Percentiles rank a stretch among this genome's conserved stretches.
Conservation (phyloP, 2,113 vertebrate species). For the Anhinga rufa region DNA sequence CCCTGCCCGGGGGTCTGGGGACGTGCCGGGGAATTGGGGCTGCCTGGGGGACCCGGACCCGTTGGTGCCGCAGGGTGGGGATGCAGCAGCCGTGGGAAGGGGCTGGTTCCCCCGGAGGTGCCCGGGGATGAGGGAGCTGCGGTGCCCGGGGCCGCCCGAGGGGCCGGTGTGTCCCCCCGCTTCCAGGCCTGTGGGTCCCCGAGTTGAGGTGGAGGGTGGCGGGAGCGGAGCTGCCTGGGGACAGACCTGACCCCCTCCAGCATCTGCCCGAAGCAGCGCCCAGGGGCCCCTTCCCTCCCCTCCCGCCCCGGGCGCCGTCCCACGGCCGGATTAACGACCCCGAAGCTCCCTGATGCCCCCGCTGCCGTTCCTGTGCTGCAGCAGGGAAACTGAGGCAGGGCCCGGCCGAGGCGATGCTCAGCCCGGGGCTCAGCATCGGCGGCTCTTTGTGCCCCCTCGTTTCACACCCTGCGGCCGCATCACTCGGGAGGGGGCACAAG, state of each 20-base stretch:
- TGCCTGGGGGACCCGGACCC: fast-evolving
- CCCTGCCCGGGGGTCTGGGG: neutral
- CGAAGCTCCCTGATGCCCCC: neutral
- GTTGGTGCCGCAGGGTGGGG: fast-evolving
- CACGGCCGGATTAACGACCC: fast-evolving
- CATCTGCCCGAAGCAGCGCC: fast-evolving
- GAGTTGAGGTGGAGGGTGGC: neutral
- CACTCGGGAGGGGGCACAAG: fast-evolving
- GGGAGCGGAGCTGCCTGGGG: neutral
- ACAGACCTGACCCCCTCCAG: neutral
- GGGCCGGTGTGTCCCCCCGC: neutral
- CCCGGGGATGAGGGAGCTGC: neutral
- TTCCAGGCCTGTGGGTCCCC: neutral
- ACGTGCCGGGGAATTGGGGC: fast-evolving
- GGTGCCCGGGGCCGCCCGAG: neutral
- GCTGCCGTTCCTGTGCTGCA: neutral
- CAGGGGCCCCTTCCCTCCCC: neutral
- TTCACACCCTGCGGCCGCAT: neutral
- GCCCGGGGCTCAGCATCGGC: fast-evolving
- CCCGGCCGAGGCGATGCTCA: neutral
- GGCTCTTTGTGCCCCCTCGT: neutral
- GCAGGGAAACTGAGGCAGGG: neutral
- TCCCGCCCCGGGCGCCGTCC: neutral
- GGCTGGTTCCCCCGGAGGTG: neutral
- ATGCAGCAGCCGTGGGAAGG: fast-evolving